Percentiles rank a stretch among this genome's conserved stretches.
Evolutionary conservation across 37 sponge, comb jelly and placozoan genomes (phyloP).

Genomic region (Agelas oroides): DNA sequence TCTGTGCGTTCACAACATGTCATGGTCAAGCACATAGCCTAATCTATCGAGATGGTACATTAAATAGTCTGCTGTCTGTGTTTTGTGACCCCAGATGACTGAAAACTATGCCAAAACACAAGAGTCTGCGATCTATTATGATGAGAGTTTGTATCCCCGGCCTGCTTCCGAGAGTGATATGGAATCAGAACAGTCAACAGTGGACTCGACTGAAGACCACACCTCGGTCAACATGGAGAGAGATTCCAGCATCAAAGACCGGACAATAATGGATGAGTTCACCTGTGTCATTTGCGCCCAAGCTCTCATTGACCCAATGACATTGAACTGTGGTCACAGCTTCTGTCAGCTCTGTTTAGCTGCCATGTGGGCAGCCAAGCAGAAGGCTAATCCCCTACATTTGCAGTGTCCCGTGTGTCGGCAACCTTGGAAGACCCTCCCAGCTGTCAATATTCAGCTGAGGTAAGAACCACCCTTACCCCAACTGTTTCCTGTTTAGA

Average conservation of each 20-base stretch:
- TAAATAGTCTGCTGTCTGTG: no score
- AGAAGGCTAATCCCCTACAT: not conserved
- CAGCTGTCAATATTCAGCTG: slow-evolving; percentile 69
- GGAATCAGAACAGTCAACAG: slow-evolving; percentile 1
- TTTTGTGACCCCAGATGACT: no score
- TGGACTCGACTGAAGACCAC: no score
- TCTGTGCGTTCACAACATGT: no score
- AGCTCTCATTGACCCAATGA: slow-evolving; percentile 59
- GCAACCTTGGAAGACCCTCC: slow-evolving; percentile 59
- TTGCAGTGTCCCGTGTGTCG: slow-evolving; percentile 74
- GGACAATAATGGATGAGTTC: slow-evolving; percentile 12
- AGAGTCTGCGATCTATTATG: no score
- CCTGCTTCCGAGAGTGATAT: slow-evolving; percentile 27
- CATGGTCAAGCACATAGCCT: no score
- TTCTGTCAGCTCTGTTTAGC: slow-evolving; percentile 84
- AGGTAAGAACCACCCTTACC: slow-evolving; percentile 46
- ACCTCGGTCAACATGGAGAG: no score
- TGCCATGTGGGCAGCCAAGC: slow-evolving; percentile 47
- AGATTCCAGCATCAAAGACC: no score
- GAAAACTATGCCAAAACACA: no score
- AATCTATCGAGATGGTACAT: no score
- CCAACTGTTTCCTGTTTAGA: no score
- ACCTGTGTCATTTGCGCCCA: slow-evolving; percentile 61
- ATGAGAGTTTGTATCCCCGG: slow-evolving; percentile 41
- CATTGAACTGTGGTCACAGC: slow-evolving; percentile 81